Evolutionary conservation across 2,888 invertebrate species (phyloP).

Genomic region (Oscheius sp.): DNA sequence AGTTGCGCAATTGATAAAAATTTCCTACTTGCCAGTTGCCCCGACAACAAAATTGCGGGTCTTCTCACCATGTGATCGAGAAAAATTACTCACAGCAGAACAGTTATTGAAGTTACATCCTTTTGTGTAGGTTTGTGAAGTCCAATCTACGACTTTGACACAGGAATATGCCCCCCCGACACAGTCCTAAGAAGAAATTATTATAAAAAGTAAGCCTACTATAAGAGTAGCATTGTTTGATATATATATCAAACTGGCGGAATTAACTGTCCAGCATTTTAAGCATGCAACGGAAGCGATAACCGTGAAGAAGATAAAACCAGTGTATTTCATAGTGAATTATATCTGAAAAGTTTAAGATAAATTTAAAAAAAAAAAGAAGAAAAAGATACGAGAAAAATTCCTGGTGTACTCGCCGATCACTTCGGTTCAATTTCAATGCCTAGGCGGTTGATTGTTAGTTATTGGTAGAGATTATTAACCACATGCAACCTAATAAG

Average conservation of each 20-base stretch:
- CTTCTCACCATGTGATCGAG: neutral
- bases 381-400: neutral
- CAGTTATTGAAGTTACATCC: constrained; percentile 18
- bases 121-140: neutral
- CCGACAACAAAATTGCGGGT: neutral
- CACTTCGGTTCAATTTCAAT: too few relatives aligned
- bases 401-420: neutral
- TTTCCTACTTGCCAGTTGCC: constrained; percentile 1
- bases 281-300: neutral
- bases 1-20: neutral
- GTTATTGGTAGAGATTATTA: neutral
- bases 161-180: neutral
- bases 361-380: neutral
- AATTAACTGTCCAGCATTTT: neutral
- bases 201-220: neutral
- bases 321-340: neutral
- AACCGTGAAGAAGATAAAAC: neutral
- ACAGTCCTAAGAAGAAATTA: constrained; percentile 4
- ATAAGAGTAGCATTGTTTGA: neutral
- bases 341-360: neutral
- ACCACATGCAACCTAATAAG: neutral
- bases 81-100: neutral
- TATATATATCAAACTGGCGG: neutral
- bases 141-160: constrained; percentile 3
- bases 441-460: neutral